Conservation (phyloP, 2,888 invertebrate genomes). For the Linnaemya tessellans region DNA sequence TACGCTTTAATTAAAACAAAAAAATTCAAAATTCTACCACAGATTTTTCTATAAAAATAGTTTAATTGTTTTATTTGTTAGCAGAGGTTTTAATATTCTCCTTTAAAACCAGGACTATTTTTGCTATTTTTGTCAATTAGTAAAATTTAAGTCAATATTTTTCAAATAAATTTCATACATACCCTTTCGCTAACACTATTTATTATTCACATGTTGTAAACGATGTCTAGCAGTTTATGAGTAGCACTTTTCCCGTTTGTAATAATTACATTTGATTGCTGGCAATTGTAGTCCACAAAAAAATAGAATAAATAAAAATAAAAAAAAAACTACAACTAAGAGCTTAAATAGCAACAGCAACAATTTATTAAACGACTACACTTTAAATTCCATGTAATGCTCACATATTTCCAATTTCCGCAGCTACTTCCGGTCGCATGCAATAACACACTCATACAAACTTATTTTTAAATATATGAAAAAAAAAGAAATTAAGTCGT, state of each 20-base stretch:
- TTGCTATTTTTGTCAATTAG: too few species aligned
- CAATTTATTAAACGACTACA: conserved; percentile 20
- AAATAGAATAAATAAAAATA: background rate
- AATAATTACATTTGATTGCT: conserved; percentile 36
- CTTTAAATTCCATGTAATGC: conserved; percentile 59
- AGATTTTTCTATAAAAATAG: too few species aligned
- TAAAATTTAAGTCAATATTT: too few species aligned
- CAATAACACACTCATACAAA: conserved; percentile 31
- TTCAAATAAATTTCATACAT: background rate
- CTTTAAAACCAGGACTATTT: too few species aligned
- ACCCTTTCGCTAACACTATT: background rate
- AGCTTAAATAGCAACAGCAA: conserved; percentile 21
- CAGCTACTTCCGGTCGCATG: conserved; percentile 73
- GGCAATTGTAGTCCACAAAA: background rate
- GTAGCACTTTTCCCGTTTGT: conserved; percentile 5
- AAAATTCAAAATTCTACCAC: too few species aligned
- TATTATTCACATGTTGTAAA: background rate
- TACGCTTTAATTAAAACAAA: too few species aligned
- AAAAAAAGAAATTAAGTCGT: conserved; percentile 10
- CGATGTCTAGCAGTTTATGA: background rate
- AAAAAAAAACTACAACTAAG: background rate
- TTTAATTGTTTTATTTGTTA: too few species aligned
- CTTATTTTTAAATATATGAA: background rate
- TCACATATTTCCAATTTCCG: conserved; percentile 79
- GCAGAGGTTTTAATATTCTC: too few species aligned